phyloP scores from a whole-genome alignment of 2,888 invertebrate species.

The Anthophora plumipes region DNA sequence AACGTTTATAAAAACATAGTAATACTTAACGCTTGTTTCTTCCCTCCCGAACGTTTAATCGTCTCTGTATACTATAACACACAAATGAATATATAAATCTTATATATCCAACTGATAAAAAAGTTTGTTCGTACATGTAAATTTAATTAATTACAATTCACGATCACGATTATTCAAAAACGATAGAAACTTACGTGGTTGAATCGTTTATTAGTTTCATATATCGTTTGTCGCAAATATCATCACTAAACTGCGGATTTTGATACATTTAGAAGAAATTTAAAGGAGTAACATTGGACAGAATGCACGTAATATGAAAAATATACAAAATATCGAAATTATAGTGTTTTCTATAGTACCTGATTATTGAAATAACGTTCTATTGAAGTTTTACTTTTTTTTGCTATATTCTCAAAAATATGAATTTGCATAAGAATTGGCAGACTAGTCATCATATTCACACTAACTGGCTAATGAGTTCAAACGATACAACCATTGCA shows the following conservation, averaged over 20 bases:
- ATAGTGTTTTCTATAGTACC: too few species aligned
- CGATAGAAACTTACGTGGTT: constrained; percentile 6
- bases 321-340: too few species aligned
- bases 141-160: constrained; percentile 7
- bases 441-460: constrained; percentile 64
- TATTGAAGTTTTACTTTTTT: too few species aligned
- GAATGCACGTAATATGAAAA: too few species aligned
- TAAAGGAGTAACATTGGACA: too few species aligned
- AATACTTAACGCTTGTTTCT: not conserved
- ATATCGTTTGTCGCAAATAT: constrained; percentile 39
- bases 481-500: constrained; percentile 34
- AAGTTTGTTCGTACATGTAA: not conserved
- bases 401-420: too few species aligned
- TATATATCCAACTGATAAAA: not conserved
- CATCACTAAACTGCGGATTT: too few species aligned
- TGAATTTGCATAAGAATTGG: too few species aligned
- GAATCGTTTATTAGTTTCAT: constrained; percentile 33
- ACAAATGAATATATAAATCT: too few species aligned
- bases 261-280: too few species aligned
- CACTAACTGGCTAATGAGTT: constrained; percentile 53
- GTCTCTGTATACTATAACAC: not conserved
- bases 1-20: constrained; percentile 1
- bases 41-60: not conserved
- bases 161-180: constrained; percentile 20
- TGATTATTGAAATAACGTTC: too few species aligned